Evolutionary conservation across 2,113 vertebrate species (phyloP), one percentile per base, ranked within the genome.

Genomic region (Accipiter virgatus): DNA sequence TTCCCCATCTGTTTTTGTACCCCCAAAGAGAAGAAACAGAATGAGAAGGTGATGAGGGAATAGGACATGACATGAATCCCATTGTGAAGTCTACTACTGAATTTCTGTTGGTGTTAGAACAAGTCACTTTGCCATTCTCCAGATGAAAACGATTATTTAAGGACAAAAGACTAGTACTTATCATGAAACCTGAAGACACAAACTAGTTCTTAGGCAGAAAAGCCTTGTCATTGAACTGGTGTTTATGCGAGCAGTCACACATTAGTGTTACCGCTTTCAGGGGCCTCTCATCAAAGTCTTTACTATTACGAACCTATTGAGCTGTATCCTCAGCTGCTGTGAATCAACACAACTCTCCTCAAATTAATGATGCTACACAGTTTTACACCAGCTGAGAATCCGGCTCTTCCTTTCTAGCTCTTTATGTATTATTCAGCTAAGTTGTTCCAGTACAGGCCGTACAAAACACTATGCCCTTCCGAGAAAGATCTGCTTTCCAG

Each of bases 71-170:
- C 86, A 62, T 47, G 53, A 92, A 93, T 90, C 89, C 96, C 86
- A 86, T 81, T 96, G 90, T 61, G 7, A 82, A 96, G 86, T 52
- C 95, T 94, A 81, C 84, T 73, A 32, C 89, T 92, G 81, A 88
- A 93, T 96, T 91, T 93, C 85, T 96, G 94, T 88, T 95, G 93
- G 87, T 91, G 67, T 94, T 97, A 86, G 77, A 86, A 88, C 90
- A 93, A 97, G 93, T 88, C 87, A 53, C 82, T 88, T 94, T 95
- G 93, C 92, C 72, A 90, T 92, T 90, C 89, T 88, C 80, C 85
- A 79, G 87, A 96, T 88, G 93, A 97, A 96, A 95, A 95, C 67
- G 83, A 95, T 89, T 95, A 95, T 96, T 95, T 96, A 93, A 97
- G 94, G 87, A 95, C 96, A 97, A 97, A 96, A 95, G 91, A 90